Evolutionary conservation across 2,888 invertebrate species (phyloP), one percentile per base, ranked within the genome.

Genomic region (Pristionchus mayeri): DNA sequence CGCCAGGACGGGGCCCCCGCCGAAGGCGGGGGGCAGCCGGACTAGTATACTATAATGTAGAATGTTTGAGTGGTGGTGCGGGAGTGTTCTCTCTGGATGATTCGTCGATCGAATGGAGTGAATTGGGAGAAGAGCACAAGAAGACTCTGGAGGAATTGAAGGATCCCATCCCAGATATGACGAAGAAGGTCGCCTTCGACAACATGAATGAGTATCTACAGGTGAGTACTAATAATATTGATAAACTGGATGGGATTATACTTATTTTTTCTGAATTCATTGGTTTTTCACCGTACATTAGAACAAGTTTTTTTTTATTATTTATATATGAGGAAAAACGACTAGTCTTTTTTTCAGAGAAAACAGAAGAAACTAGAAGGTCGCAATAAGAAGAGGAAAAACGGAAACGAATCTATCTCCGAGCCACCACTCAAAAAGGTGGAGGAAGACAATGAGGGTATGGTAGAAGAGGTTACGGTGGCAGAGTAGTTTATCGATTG

Each of bases 121-220:
- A 82, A 24, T 3, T 82, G 13, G 48, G 27, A 9, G 67, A 67
- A 27, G 82, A 82, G 48, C 48, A 48, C n/a, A 63, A 48, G 63
- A 67, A 50, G 30, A 48, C 54, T 44, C 67, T 82, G 13, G 44
- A 24, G 21, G 67, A 60, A 27, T 7, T 52, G 27, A 84, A 84
- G 52, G 84, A 84, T 54, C 71, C 84, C 27, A 50, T 84, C 13
- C 52, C 52, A 6, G 71, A 84, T 71, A 40, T 84, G 84, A 27
- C 71, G 52, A 84, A 84, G 84, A 84, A 75, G 27, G 75, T 75
- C 3, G 84, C 84, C 3, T 40, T 37, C 75, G 84, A 84, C 44
- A 84, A 84, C 27, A 52, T 84, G 54, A 75, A 34, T 16, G 84
- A 84, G 2, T 84, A 84, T 50, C 71, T 57, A 18, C 52, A 75